Evolutionary conservation across 2,888 invertebrate genomes (phyloP), one percentile per base, ranked within the genome.

Genomic region (Melanotus villosus): DNA sequence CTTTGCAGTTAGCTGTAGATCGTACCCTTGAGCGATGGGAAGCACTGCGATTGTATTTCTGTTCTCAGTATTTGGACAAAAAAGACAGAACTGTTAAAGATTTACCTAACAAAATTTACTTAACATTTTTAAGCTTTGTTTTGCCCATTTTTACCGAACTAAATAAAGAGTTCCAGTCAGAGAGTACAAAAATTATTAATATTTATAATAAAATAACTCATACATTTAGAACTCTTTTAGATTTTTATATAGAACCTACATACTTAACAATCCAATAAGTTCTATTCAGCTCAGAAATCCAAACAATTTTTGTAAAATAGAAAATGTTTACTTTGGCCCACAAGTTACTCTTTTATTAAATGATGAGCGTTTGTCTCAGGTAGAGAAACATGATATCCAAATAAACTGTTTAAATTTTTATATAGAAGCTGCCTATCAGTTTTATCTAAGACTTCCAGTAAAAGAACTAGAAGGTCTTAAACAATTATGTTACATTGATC

Each of bases 1-100:
- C 50, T 9, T 19, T 62, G 10, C 4, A 1, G 12, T 1, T 6
- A 9, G 63, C 38, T 9, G 63, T 63, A 32, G 16, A 18, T 18
- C 16, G 45, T 10, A 47, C 47, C n/a, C n/a, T 57, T 14, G 57
- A 57, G 9, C 38, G 41, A 23, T 57, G 41, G 38, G 1, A 14
- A 2, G 38, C 57, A 34, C 12, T 57, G 9, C 6, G 5, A 12
- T 19, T 57, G 1, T 57, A 41, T 14, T 57, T 57, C 23, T 12
- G 9, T 23, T 14, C 3, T 16, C 4, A 32, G 34, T 36, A 16
- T 30, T 56, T 38, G 10, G n/a, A 21, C 2, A 19, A 56, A 5
- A 32, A 32, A 9, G 32, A 32, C 3, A 1, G 3, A 1, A 9
- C 32, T 2, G 3, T 32, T 5, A n/a, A 32, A 32, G n/a, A 5